phyloP scores from a whole-genome alignment of 2,888 invertebrate genomes.

The Matsumyia berberina region DNA sequence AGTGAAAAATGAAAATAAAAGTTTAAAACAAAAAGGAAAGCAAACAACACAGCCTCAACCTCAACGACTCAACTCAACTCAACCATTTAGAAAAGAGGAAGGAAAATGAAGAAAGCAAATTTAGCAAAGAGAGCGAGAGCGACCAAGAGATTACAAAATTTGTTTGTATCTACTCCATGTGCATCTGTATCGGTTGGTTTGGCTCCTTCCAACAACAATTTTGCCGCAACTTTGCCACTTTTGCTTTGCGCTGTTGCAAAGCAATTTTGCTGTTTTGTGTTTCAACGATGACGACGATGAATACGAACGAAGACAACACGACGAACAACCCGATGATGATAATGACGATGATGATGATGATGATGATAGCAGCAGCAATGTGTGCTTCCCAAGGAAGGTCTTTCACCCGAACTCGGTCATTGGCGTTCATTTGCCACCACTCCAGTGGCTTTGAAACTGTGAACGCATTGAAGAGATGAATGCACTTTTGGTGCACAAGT shows the following conservation, averaged over 20 bases:
- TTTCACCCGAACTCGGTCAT: conserved; percentile 85
- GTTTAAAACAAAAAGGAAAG: conserved; percentile 72
- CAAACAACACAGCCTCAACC: too few relatives aligned
- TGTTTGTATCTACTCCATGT: conserved; percentile 44
- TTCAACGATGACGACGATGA: conserved; percentile 14
- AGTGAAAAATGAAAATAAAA: conserved; percentile 74
- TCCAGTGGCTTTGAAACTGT: conserved; percentile 76
- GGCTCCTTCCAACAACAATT: conserved; percentile 37
- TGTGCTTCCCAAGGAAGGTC: conserved; percentile 82
- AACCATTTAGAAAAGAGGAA: not conserved
- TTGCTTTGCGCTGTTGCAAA: conserved; percentile 27
- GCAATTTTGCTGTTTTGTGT: conserved; percentile 5
- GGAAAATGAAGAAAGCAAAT: conserved; percentile 22
- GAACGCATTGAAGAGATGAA: conserved; percentile 75
- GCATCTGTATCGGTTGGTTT: not conserved
- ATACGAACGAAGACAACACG: not conserved
- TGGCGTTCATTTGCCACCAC: conserved; percentile 83
- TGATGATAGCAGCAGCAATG: conserved; percentile 82
- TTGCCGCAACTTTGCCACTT: conserved; percentile 25
- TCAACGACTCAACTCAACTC: conserved; percentile 1
- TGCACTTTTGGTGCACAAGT: conserved; percentile 75
- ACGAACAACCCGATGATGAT: too few relatives aligned
- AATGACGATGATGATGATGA: conserved; percentile 80
- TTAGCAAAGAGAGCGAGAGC: conserved; percentile 58
- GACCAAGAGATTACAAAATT: conserved; percentile 33